Conservation (phyloP, 2,888 invertebrate genomes). For the Drosophila atroscutellata region DNA sequence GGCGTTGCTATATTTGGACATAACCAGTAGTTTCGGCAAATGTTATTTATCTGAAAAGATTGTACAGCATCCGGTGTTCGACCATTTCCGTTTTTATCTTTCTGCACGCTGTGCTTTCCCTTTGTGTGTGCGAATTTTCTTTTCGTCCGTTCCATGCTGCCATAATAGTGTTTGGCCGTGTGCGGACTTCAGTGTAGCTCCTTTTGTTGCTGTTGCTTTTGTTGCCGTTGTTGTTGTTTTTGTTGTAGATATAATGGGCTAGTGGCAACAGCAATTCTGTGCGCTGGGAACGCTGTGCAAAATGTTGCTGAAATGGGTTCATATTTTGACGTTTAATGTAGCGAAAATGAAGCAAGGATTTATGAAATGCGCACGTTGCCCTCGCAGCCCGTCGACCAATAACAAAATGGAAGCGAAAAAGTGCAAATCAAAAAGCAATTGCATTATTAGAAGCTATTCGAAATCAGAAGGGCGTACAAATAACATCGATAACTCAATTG, state of each 20-base stretch:
- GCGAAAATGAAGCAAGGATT: conserved; percentile 83
- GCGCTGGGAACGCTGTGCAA: conserved; percentile 40
- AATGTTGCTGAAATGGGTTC: conserved; percentile 83
- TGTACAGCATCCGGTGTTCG: conserved; percentile 29
- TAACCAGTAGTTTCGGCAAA: background rate
- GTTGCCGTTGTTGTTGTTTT: conserved; percentile 23
- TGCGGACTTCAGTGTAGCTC: conserved; percentile 39
- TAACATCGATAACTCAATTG: conserved; percentile 41
- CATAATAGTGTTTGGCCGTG: conserved; percentile 69
- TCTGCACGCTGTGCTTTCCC: background rate
- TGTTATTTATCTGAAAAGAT: background rate
- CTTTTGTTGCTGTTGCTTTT: conserved; percentile 41
- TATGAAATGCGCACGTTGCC: conserved; percentile 76
- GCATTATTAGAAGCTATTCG: conserved; percentile 69
- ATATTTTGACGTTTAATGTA: conserved; percentile 84
- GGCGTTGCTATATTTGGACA: background rate
- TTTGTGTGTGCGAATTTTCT: conserved; percentile 48
- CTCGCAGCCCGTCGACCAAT: conserved; percentile 46
- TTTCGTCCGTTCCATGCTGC: conserved; percentile 68
- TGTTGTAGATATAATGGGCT: conserved; percentile 56
- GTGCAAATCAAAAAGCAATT: conserved; percentile 79
- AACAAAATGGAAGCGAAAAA: conserved; percentile 42
- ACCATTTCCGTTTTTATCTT: conserved; percentile 8
- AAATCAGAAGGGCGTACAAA: conserved; percentile 56
- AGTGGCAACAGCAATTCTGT: conserved; percentile 37